Evolutionary conservation across 2,113 vertebrate species (phyloP), one percentile per base, ranked within the genome.

Genomic region (Gallinago jamesoni): DNA sequence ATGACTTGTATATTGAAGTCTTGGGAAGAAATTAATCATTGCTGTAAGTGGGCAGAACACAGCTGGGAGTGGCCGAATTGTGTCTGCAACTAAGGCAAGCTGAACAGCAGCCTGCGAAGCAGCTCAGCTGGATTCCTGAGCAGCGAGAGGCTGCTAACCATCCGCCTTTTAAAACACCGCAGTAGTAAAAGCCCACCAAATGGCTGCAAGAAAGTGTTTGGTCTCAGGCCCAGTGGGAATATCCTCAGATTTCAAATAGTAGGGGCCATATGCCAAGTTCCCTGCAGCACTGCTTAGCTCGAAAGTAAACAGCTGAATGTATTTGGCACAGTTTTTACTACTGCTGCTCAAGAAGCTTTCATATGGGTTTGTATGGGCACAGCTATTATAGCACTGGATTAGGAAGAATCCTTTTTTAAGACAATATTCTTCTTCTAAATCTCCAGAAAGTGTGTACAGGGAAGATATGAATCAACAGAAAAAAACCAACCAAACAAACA

Each of bases 201-300:
- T 89, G 77, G 47, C 94, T 93, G 69, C 81, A 84, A 72, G 69
- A 89, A 94, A 84, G 69, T 93, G 81, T 82, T 94, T 93, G 93
- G 95, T 96, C 80, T 92, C 87, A 82, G 84, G 60, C 91, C 84
- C 94, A 89, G 93, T 95, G 95, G 93, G 94, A 91, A 87, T 96
- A 90, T 94, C 78, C 91, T 95, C 84, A 85, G 63, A 57, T 95
- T 93, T 94, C 87, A 96, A 91, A 87, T 82, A 83, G 76, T 85
- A 75, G 76, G 43, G 67, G 59, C 81, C 75, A 62, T 91, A 68
- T 77, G 95, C 93, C 91, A 94, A 95, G 50, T 91, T 66, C 66
- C 89, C 89, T 62, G 59, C 70, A 93, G 91, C 70, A 94, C 62
- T 94, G 87, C 87, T 84, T 85, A 90, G 86, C 74, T 88, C 7